These are phyloP conservation scores for Tupaia chinensis DNA, from an alignment of 2,113 vertebrate genomes.

Conservation along the genomic window DNA sequence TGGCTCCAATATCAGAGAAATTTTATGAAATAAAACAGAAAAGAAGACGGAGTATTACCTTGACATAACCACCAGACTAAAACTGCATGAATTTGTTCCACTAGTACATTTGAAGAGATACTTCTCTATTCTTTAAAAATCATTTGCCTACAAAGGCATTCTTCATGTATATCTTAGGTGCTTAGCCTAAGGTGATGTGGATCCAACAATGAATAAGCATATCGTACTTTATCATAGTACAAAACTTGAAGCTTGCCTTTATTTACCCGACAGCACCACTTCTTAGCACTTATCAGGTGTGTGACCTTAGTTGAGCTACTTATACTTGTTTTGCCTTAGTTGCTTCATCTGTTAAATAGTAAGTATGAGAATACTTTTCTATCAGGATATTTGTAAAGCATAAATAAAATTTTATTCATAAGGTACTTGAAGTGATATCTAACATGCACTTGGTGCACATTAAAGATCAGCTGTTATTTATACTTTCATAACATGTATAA, in stretches of 20 bases:
- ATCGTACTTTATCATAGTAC: not conserved
- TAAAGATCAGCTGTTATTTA: not conserved
- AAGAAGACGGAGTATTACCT: not conserved
- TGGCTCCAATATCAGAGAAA: not conserved
- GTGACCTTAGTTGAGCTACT: not conserved
- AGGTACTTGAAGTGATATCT: not conserved
- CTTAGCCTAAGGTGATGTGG: not conserved
- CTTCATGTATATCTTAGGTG: not conserved
- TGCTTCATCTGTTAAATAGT: not conserved
- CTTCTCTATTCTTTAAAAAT: conserved; percentile 16
- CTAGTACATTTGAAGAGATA: not conserved
- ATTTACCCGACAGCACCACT: not conserved
- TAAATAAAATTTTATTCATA: not conserved
- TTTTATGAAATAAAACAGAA: not conserved
- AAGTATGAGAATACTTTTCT: not conserved
- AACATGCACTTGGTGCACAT: not conserved
- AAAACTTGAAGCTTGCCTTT: not conserved
- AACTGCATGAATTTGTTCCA: not conserved
- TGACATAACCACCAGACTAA: not conserved
- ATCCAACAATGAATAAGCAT: not conserved
- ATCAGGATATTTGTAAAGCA: not conserved
- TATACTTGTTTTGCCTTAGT: not conserved
- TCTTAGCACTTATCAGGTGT: not conserved
- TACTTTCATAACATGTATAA: not conserved
- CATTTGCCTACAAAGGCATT: not conserved